Percentiles rank a stretch among this genome's conserved stretches.
phyloP scores from a whole-genome alignment of 2,797 vertebrate genomes.

The Hoplostethus mediterraneus region DNA sequence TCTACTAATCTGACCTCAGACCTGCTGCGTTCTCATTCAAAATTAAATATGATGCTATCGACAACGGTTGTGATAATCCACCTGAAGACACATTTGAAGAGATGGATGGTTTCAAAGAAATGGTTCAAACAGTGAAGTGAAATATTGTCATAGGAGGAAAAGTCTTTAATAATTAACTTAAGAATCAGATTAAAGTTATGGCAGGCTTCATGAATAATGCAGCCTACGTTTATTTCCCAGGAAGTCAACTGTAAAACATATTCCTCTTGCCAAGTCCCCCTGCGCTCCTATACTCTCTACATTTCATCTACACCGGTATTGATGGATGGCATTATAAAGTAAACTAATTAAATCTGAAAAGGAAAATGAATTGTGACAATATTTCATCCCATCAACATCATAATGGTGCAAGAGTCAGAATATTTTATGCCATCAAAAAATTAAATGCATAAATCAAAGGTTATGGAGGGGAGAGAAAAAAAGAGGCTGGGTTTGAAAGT shows the following conservation, averaged over 20 bases:
- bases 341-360: constrained; percentile 92
- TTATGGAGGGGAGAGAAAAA: constrained; percentile 66
- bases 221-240: constrained; percentile 84
- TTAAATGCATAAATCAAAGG: constrained; percentile 97
- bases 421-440: constrained; percentile 93
- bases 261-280: constrained; percentile 77
- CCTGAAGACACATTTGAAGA: constrained; percentile 49
- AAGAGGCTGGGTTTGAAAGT: constrained; percentile 83
- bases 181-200: constrained; percentile 81
- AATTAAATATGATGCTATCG: constrained; percentile 65
- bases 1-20: constrained; percentile 49
- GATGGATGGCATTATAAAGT: constrained; percentile 94
- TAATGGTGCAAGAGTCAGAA: constrained; percentile 88
- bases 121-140: constrained; percentile 52
- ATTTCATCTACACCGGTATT: constrained; percentile 91
- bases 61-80: constrained; percentile 52
- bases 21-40: constrained; percentile 41
- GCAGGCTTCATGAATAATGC: constrained; percentile 89
- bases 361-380: constrained; percentile 92
- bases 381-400: constrained; percentile 89
- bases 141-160: constrained; percentile 67
- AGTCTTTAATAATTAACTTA: constrained; percentile 74
- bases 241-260: constrained; percentile 88
- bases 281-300: constrained; percentile 77
- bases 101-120: constrained; percentile 58